phyloP scores from a whole-genome alignment of 2,113 vertebrate species.

The Bubo bubo region DNA sequence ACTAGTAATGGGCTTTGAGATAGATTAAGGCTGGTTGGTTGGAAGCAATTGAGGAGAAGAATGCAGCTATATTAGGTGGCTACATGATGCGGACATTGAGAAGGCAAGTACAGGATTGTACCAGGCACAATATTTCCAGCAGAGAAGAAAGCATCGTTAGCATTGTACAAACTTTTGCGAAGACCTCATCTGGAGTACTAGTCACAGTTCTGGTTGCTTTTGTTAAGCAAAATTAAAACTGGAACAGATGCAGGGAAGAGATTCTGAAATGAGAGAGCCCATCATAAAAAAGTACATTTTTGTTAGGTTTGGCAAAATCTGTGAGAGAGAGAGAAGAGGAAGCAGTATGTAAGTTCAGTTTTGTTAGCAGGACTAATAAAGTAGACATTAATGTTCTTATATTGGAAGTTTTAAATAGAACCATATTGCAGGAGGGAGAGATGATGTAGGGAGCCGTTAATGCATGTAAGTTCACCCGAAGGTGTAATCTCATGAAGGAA shows the following conservation, averaged over 20 bases:
- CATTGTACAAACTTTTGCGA: neutral
- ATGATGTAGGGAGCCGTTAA: neutral
- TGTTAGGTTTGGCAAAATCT: neutral
- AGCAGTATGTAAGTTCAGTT: neutral
- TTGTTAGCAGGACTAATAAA: neutral
- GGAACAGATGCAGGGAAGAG: neutral
- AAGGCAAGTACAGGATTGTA: neutral
- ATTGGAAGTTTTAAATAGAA: neutral
- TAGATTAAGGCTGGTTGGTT: neutral
- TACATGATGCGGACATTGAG: rapidly evolving
- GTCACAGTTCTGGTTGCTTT: neutral
- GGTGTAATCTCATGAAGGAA: neutral
- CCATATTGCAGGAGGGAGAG: neutral
- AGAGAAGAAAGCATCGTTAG: neutral
- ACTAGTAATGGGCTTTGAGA: neutral
- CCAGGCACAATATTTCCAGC: neutral
- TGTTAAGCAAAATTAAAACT: neutral
- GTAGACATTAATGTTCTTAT: neutral
- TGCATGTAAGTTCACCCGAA: neutral
- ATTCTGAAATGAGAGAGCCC: neutral
- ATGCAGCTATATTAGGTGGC: rapidly evolving
- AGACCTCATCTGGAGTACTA: neutral
- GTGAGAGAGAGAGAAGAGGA: neutral
- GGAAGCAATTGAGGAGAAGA: neutral
- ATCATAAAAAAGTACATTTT: neutral